A percentile compares a stretch with the other conserved stretches of the same genome.
Conservation (phyloP, 2,888 invertebrate species). For the Quadroppia sp. region DNA sequence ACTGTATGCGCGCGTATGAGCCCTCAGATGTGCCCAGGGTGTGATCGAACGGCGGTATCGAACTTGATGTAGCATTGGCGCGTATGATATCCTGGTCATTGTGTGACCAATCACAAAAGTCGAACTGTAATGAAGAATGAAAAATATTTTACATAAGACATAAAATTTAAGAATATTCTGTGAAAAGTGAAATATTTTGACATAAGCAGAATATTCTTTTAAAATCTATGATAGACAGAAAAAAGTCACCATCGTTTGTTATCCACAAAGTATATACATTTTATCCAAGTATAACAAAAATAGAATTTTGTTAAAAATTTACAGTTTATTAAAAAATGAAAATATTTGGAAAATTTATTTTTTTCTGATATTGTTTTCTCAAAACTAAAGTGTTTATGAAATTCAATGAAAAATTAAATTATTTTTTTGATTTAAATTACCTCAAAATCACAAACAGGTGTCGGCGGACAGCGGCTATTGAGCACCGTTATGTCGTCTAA, state of each 20-base stretch:
- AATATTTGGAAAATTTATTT: background rate
- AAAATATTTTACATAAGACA: background rate
- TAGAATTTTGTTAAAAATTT: no score
- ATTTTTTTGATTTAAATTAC: background rate
- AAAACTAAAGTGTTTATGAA: no score
- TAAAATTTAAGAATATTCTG: background rate
- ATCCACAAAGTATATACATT: no score
- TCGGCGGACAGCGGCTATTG: slow-evolving; percentile 14
- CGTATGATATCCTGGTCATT: background rate
- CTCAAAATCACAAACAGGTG: slow-evolving; percentile 29
- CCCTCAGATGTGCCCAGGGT: slow-evolving; percentile 11
- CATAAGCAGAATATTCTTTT: no score
- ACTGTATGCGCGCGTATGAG: no score
- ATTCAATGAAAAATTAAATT: no score
- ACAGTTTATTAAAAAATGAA: no score
- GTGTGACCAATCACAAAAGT: background rate
- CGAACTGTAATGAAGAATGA: background rate
- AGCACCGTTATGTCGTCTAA: slow-evolving; percentile 30
- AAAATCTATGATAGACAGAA: no score
- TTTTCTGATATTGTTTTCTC: background rate
- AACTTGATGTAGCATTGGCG: background rate
- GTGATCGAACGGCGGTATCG: slow-evolving; percentile 6
- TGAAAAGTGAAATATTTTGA: no score
- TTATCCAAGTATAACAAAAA: no score
- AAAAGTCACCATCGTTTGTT: no score